Percentiles rank a stretch among this genome's conserved stretches.
phyloP scores from a whole-genome alignment of 2,113 vertebrate genomes.

The Toxotes jaculatrix region DNA sequence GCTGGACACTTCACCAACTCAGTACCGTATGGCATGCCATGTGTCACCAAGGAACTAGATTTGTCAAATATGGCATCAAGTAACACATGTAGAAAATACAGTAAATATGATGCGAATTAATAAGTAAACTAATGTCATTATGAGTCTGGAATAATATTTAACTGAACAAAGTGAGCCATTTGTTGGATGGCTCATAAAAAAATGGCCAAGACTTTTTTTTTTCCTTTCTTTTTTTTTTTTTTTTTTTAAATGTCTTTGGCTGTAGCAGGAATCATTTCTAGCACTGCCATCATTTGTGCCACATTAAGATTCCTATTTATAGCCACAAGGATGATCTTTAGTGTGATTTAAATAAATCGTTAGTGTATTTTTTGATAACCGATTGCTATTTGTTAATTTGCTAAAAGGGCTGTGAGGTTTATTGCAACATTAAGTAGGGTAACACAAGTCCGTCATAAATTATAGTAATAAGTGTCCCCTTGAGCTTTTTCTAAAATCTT shows the following conservation, averaged over 20 bases:
- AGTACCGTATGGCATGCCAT: slow-evolving; percentile 57
- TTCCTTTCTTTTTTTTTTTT: not conserved
- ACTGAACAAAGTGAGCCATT: not conserved
- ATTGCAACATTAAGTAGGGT: slow-evolving; percentile 13
- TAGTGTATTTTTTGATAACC: not conserved
- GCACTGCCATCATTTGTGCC: not conserved
- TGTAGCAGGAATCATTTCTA: slow-evolving; percentile 5
- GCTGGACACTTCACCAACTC: slow-evolving; percentile 55
- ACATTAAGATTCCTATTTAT: slow-evolving; percentile 34
- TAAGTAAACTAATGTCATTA: not conserved
- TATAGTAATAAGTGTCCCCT: slow-evolving; percentile 19
- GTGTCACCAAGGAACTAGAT: slow-evolving; percentile 49
- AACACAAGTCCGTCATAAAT: slow-evolving; percentile 21
- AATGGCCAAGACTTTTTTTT: not conserved
- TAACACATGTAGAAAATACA: not conserved
- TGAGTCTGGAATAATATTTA: not conserved
- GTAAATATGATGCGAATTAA: not conserved
- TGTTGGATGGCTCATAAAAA: not conserved
- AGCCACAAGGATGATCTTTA: slow-evolving; percentile 2
- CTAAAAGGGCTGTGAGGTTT: not conserved
- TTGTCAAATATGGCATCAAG: slow-evolving; percentile 23
- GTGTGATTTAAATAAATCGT: slow-evolving; percentile 9
- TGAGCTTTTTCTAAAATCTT: slow-evolving; percentile 27
- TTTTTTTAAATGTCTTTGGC: not conserved
- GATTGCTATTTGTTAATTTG: not conserved